Evolutionary conservation across 2,113 vertebrate genomes (phyloP), one percentile per base, ranked within the genome.

Genomic region (Acrocephalus kingi): DNA sequence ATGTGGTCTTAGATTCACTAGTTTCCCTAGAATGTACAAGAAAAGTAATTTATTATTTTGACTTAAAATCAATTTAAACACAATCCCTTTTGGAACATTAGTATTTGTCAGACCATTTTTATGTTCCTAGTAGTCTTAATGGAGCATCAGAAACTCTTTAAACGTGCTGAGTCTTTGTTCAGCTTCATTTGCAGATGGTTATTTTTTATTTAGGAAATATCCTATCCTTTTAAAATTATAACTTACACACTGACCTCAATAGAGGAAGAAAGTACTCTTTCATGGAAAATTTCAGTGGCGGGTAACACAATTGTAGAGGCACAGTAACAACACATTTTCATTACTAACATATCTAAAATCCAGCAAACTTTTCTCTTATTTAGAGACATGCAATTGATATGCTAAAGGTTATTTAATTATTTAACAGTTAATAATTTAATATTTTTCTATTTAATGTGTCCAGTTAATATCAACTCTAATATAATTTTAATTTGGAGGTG

Each of bases 41-140:
- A 73, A 82, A 87, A 87, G 10, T 6, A 33, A 91, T 85, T 87
- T 82, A 55, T 87, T 91, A 66, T 73, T 97, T 93, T 91, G 91
- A 91, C 71, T 71, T 83, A 87, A 95, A 93, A 89, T 94, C 77
- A 76, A 91, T 95, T 68, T 66, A 79, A 84, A 73, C 9, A 5
- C 56, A 62, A 46, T 87, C 45, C 7, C 11, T 96, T 88, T 94
- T 83, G 68, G 69, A 90, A 56, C 30, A 48, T 87, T 87, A 89
- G 45, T 81, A 37, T 91, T 89, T 96, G 56, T 81, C 61, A 91
- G 69, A n/a, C 18, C 2, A 2, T 63, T 94, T 93, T 94, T 84
- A 49, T 75, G 43, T 79, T 28, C 27, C 28, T 58, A 14, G 46
- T 55, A n/a, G 30, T 91, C 62, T 83, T 93, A 96, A 85, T 89